Evolutionary conservation across 2,797 vertebrate species (phyloP), one percentile per base, ranked within the genome.

Genomic region (Odontamblyopus rebecca): DNA sequence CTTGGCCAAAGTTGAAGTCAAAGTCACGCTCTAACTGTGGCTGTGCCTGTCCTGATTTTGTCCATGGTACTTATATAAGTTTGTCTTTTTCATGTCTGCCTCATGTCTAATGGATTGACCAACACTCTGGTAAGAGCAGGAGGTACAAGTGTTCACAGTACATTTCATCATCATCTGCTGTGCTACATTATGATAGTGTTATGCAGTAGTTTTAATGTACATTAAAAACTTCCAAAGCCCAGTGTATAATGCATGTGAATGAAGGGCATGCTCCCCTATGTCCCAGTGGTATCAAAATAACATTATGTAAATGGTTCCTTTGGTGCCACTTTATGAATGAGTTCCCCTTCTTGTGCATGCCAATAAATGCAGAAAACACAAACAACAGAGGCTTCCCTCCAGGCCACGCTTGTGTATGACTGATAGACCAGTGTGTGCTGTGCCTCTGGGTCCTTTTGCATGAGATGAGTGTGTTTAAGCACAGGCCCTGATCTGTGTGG

Each of bases 111-210:
- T 93, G 96, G 98, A 97, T 94, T 96, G 95, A 95, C 94, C 96
- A 93, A 92, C 93, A 91, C 95, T 96, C 96, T 93, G 98, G 98
- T 99, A 98, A 99, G 97, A 98, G 95, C 96, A 99, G 98, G 98
- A 99, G 98, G 98, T 99, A 98, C 96, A 96, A 95, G 91, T 95
- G 93, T 95, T 87, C 87, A 93, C 74, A 76, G 72, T 68, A 77
- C 76, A 38, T 65, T 78, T 26, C 56, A 59, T 29, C 56, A 13
- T 48, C 44, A 29, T 27, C 29, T 16, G 26, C 27, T 27, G 56
- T 68, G 82, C 76, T 71, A 79, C 69, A 82, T 73, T 41, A 23
- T 60, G 64, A 59, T 78, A 77, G 73, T 77, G 70, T 41, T 75
- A 72, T 84, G 79, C 70, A 76, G 44, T 76, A 78, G 60, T 18